Base-by-base conservation (phyloP, 2,113 vertebrate species). In the Micronisus gabar region DNA sequence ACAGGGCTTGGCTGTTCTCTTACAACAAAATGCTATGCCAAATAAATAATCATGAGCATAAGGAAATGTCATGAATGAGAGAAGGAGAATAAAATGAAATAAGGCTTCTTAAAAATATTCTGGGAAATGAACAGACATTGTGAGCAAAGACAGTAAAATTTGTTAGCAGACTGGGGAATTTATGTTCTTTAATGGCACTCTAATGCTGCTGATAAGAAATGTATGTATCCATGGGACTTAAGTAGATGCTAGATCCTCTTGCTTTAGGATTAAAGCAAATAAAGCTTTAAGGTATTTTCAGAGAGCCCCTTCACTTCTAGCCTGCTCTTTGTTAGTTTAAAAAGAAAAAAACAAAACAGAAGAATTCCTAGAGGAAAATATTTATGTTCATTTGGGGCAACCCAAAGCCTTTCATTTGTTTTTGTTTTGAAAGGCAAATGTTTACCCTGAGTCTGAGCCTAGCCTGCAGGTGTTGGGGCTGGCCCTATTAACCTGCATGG, bases 341-440 rank as follows among this genome's bases (percentile, higher is more conserved):
- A 30, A 12, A 21, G 68, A 84, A 40, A 62, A 18, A 41, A 45
- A 19, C 13, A 70, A 86, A 86, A 5, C n/a, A 65, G 27, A 61
- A 72, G 17, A 52, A 53, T 62, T 86, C 55, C 45, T 83, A 58
- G 50, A 86, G 82, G 79, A 88, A 94, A 96, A 96, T 71, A 90
- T 83, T 81, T 89, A 52, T 59, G 43, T 83, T 90, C 45, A 25
- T 78, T 63, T 92, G 21, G 20, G 29, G 26, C 63, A 93, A 21
- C 26, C 22, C 29, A 47, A 81, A 93, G 84, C 63, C 45, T 95
- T 96, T 85, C 7, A 41, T 92, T 86, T 93, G 62, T 92, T 94
- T 91, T 92, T 90, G 50, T 73, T 93, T 88, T 94, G 86, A 67
- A 93, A 92, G 43, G 45, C 50, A 30, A 81, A 62, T 81, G 68